Conservation (phyloP, 2,113 vertebrate species). For the Axis porcinus region DNA sequence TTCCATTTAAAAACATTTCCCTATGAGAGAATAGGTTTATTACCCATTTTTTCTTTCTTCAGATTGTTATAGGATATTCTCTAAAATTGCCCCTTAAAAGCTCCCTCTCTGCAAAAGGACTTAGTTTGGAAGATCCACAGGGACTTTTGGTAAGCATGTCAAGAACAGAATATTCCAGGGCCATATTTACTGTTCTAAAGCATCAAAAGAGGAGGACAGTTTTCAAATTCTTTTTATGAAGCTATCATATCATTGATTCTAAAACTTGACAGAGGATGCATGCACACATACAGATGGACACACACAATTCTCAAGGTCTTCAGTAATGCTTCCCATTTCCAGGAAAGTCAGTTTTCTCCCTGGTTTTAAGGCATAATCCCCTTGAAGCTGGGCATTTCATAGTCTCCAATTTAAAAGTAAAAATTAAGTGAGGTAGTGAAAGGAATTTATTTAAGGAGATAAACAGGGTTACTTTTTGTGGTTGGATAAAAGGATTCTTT, state of each 20-base stretch:
- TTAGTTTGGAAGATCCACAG: background rate
- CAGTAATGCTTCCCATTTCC: background rate
- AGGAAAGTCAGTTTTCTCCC: background rate
- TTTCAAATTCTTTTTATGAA: background rate
- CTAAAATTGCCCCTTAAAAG: background rate
- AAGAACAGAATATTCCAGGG: background rate
- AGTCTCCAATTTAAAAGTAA: background rate
- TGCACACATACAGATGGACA: background rate
- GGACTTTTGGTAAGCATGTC: no score
- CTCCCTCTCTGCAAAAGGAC: background rate
- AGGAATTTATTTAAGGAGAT: background rate
- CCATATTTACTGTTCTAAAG: background rate
- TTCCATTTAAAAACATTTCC: background rate
- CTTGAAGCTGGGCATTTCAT: background rate
- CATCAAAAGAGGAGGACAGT: background rate
- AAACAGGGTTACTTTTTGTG: background rate
- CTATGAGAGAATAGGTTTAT: background rate
- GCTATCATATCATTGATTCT: background rate
- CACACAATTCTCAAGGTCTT: background rate
- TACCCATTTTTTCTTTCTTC: background rate
- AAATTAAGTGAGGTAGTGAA: background rate
- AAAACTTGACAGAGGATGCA: background rate
- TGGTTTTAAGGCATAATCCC: background rate
- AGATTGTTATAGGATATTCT: background rate
- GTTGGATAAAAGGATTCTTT: background rate